Evolutionary conservation across 1,140 invertebrate genomes (phyloP).

Genomic region (Dreissena rostriformis): DNA sequence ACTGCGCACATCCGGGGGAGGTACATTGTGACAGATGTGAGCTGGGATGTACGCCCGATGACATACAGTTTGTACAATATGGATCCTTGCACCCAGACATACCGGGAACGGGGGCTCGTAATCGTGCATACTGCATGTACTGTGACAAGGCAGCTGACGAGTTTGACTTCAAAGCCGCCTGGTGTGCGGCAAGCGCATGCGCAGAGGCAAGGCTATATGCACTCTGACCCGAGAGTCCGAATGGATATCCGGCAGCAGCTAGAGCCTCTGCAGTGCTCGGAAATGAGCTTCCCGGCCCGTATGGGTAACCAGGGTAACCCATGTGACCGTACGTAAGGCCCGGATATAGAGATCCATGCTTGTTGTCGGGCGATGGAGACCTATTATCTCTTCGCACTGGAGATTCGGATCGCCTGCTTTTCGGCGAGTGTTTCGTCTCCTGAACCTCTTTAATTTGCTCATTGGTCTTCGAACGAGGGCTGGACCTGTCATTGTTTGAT

Average conservation of each 20-base stretch:
- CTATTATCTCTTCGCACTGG: constrained; percentile 33
- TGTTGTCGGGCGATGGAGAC: constrained; percentile 24
- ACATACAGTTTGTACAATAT: constrained; percentile 96
- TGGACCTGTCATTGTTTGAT: constrained; percentile 42
- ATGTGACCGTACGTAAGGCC: constrained; percentile 41
- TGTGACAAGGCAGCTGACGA: constrained; percentile 73
- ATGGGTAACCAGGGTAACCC: constrained; percentile 21
- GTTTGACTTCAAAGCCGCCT: constrained; percentile 63
- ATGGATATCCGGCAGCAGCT: constrained; percentile 43
- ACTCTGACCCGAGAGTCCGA: constrained; percentile 15
- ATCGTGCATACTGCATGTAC: constrained; percentile 91
- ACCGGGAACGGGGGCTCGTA: constrained; percentile 94
- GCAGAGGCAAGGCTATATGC: constrained; percentile 80
- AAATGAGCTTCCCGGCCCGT: not conserved
- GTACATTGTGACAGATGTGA: constrained; percentile 88
- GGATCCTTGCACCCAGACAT: constrained; percentile 97
- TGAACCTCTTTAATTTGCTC: constrained; percentile 37
- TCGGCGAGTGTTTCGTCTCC: constrained; percentile 43
- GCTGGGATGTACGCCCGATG: constrained; percentile 89
- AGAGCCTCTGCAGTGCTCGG: constrained; percentile 31
- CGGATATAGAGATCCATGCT: constrained; percentile 42
- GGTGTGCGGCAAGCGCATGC: constrained; percentile 81
- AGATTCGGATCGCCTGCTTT: constrained; percentile 47
- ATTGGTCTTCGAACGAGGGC: constrained; percentile 34
- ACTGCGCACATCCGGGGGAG: constrained; percentile 95